Base-by-base conservation (phyloP, 92 coral and sea anemone species). In the Porites divaricata region DNA sequence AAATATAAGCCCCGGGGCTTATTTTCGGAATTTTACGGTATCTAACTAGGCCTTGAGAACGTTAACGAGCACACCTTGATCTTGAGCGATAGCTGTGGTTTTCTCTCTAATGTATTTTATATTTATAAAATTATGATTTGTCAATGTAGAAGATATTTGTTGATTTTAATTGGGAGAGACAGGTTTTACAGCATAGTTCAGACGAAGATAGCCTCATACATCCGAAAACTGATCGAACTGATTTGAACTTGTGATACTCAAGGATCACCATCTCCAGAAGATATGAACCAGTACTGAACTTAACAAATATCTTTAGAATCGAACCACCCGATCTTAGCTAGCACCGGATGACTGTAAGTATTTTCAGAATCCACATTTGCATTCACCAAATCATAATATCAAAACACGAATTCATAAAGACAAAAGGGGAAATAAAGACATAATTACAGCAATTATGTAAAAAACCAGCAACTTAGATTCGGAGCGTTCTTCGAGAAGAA, bases 341-440 rank as follows among this genome's bases (percentile, higher is more conserved):
- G 59, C 59, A 15, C 59, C 10, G 12, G 59, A 54, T 8, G 59
- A 15, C 59, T 11, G 12, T 15, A 15, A 54, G 59, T 54, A 54
- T 15, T 11, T 15, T 54, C 59, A 11, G 15, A 54, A 11, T 54
- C 59, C 12, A 54, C 16, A 54, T 54, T 54, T 54, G 59, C 59
- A 54, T 54, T 54, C 24, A 57, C 2, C 21, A 7, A 79, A 80
- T 54, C 69, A 75, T 35, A 68, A 68, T 67, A 52, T 63, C 61
- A 80, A 80, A 68, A 52, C 65, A 16, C 23, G n/a, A 80, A 16
- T 48, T 22, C 26, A 54, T 72, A 8, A 50, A 22, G 7, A 22
- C 49, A 54, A 80, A 69, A 80, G 56, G 56, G 12, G 13, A 68
- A 80, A 52, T 50, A 73, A 52, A 20, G 19, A 23, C 2, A 11